These are phyloP conservation scores for Dryadula phaetusa DNA, from an alignment of 2,888 invertebrate species.

Conservation along the genomic window DNA sequence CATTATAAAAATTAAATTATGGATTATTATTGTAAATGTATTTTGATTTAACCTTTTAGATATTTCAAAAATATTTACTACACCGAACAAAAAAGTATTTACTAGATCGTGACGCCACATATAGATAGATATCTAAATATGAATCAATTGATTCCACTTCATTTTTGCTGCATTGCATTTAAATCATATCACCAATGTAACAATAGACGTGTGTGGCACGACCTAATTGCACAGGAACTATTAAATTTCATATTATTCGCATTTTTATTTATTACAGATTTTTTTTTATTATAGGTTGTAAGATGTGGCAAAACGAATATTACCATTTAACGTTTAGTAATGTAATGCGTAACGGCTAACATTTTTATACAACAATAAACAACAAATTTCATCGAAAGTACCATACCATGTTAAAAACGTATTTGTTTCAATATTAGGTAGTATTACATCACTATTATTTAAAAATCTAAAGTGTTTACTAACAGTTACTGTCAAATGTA, in stretches of 20 bases:
- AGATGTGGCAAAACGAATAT: not conserved
- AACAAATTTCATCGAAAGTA: too few relatives aligned
- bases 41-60: too few relatives aligned
- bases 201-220: constrained; percentile 41
- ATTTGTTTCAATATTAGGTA: too few relatives aligned
- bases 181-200: constrained; percentile 38
- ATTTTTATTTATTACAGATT: too few relatives aligned
- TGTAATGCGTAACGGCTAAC: too few relatives aligned
- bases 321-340: too few relatives aligned
- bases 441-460: too few relatives aligned
- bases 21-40: not conserved
- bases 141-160: constrained; percentile 26
- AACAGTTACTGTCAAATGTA: too few relatives aligned
- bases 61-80: too few relatives aligned
- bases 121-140: constrained; percentile 15
- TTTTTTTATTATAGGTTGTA: not conserved
- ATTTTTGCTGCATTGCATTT: constrained; percentile 33
- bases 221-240: constrained; percentile 43
- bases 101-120: constrained; percentile 10
- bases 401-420: too few relatives aligned
- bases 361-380: too few relatives aligned
- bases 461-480: too few relatives aligned
- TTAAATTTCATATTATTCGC: constrained; percentile 44
- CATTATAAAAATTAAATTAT: not conserved
- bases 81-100: not conserved